Conservation (phyloP, 2,797 vertebrate genomes). For the Arrhamphus sclerolepis region DNA sequence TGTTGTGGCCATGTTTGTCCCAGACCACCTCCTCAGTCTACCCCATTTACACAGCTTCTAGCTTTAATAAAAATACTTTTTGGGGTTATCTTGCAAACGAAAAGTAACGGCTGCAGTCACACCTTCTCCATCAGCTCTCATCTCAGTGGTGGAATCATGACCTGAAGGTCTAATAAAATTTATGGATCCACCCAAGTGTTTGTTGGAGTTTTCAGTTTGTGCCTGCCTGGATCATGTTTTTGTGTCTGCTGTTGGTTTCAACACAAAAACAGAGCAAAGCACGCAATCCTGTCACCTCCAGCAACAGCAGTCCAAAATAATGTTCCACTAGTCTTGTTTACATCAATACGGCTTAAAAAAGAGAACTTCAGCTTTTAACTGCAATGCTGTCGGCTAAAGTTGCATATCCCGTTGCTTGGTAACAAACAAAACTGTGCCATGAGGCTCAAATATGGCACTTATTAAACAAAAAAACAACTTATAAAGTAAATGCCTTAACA, state of each 20-base stretch:
- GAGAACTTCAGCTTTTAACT: slow-evolving; percentile 18
- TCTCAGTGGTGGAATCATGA: no score
- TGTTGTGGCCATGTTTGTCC: no score
- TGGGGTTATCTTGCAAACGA: no score
- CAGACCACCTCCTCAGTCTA: no score
- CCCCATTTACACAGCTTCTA: no score
- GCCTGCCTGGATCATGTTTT: slow-evolving; percentile 16
- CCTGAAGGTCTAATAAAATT: not conserved
- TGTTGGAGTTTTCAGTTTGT: slow-evolving; percentile 4
- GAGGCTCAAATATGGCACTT: slow-evolving; percentile 16
- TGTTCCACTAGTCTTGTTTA: slow-evolving; percentile 32
- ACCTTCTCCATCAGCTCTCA: not conserved
- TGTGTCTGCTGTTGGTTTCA: slow-evolving; percentile 20
- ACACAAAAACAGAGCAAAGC: slow-evolving; percentile 22
- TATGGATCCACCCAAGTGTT: slow-evolving; percentile 2
- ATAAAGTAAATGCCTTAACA: slow-evolving; percentile 14
- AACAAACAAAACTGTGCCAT: slow-evolving; percentile 33
- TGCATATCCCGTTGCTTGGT: slow-evolving; percentile 29
- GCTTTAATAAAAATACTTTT: no score
- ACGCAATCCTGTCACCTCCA: slow-evolving; percentile 37
- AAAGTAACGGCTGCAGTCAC: not conserved
- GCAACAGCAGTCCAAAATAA: slow-evolving; percentile 27
- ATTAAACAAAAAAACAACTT: not conserved
- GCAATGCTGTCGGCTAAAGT: slow-evolving; percentile 25
- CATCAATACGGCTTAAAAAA: slow-evolving; percentile 10